These are phyloP conservation scores for Enhydra lutris DNA, from an alignment of 2,113 vertebrate genomes.

Conservation along the genomic window DNA sequence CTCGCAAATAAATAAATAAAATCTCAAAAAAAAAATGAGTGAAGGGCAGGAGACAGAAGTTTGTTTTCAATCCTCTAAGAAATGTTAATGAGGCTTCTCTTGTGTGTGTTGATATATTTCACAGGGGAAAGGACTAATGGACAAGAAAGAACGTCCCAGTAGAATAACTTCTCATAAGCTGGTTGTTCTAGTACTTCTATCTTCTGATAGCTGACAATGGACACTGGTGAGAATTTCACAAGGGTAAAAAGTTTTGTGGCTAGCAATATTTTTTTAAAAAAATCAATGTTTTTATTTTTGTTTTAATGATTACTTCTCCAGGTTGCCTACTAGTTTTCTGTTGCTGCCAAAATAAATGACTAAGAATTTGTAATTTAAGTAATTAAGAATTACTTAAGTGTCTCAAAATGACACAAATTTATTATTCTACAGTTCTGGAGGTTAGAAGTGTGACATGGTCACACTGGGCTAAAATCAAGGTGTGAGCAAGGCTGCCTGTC, in stretches of 20 bases:
- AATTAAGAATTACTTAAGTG: too few species aligned
- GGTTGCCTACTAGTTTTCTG: neutral
- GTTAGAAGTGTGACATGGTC: neutral
- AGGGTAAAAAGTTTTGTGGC: neutral
- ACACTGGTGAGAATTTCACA: neutral
- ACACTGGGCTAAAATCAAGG: neutral
- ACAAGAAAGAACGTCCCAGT: neutral
- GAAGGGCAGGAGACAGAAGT: neutral
- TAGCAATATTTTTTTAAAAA: neutral
- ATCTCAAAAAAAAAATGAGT: neutral
- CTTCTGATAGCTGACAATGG: neutral
- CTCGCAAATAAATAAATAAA: too few species aligned
- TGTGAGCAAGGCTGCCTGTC: neutral
- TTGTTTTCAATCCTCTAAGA: conserved; percentile 23
- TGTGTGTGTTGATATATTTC: neutral
- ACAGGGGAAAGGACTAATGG: neutral
- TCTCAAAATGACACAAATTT: neutral
- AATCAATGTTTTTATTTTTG: neutral
- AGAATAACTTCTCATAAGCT: neutral
- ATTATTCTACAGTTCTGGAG: neutral
- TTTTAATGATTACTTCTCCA: neutral
- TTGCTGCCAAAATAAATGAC: neutral
- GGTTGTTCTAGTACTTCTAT: neutral
- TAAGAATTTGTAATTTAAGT: too few species aligned
- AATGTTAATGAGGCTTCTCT: neutral